Evolutionary conservation across 2,113 vertebrate species (phyloP), one percentile per base, ranked within the genome.

Genomic region (Balaeniceps rex): DNA sequence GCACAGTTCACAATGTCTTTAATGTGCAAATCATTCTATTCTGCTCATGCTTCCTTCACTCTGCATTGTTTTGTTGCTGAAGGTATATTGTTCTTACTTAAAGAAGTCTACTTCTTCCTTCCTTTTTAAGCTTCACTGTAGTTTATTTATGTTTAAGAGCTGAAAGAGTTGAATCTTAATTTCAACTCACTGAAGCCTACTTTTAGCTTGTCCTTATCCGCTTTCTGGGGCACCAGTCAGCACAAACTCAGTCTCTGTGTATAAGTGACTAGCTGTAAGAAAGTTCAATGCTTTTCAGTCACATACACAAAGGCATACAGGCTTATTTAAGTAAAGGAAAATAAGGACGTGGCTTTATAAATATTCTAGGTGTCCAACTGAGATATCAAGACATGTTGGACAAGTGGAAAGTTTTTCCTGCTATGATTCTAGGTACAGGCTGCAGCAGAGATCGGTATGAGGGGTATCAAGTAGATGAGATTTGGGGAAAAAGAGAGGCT

Each of bases 41-140:
- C 86, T 94, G 88, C 64, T 96, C 54, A 4, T 81, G 91, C 51
- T 94, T 95, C 91, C 91, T 94, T 95, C 76, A 9, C 83, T 92
- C 83, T 86, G 83, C 63, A 12, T 94, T 2, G 0, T 61, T 87
- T 70, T 60, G 26, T n/a, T 38, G 69, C 95, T 92, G 11, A 25
- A 57, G 77, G 60, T 11, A 21, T 89, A 87, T 83, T 91, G 23
- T 84, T 71, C 23, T 81, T 54, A 14, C 24, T 83, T 60, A 31
- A 84, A 85, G 70, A 72, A 78, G 28, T 42, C 18, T 17, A 10
- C 4, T 0, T 47, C 68, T 76, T 44, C 64, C 64, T 86, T 75
- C 57, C 33, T 71, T 79, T 42, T 11, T 29, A 42, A 60, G 47
- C 26, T 84, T 87, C 10, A 0, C 18, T 26, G 36, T 58, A 19